Base-by-base conservation (phyloP, 2,888 invertebrate genomes). In the Meta bourneti region DNA sequence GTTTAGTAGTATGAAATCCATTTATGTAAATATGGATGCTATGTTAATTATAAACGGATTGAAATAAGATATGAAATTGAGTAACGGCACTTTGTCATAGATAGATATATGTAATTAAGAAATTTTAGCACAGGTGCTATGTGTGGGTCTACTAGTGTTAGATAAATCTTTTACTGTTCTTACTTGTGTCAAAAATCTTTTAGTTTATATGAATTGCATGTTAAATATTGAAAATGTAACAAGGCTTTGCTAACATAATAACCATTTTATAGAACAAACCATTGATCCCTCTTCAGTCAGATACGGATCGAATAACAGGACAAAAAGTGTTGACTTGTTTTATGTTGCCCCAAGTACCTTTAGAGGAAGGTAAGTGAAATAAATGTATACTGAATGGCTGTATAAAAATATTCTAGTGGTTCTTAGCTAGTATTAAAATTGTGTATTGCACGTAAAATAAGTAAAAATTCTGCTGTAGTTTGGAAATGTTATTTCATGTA, bases 321-420 rank as follows among this genome's bases (percentile, higher is more conserved):
- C 97, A 97, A 95, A 96, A 97, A 95, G 97, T 98, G 90, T 96
- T 98, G 91, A 98, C 98, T 93, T 98, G 98, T 95, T 98, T 98
- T 95, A 97, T 99, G 95, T 96, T 99, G 94, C 99, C 98, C 70
- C 98, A 99, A 96, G 96, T 95, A 93, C 94, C 94, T 19, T 61
- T 92, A 49, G 92, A 93, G 19, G 93, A 93, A 89, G 87, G 87
- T 90, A 20, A 78, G 77, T 52, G 16, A 0, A 16, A 16, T 78
- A 0, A 78, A 78, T 78, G 13, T 34, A 34, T 54, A 77, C 20
- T 78, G 52, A 11, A n/a, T 78, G n/a, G 16, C 49, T 79, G 7
- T 79, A 13, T 7, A 61, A 61, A 2, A 52, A 11, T 77, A 11
- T 77, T 16, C 16, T 16, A 69, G 13, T 69, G 69, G 7, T 69